These are phyloP conservation scores for Drosophila rufa DNA, from an alignment of 1,140 invertebrate species.

Conservation along the genomic window DNA sequence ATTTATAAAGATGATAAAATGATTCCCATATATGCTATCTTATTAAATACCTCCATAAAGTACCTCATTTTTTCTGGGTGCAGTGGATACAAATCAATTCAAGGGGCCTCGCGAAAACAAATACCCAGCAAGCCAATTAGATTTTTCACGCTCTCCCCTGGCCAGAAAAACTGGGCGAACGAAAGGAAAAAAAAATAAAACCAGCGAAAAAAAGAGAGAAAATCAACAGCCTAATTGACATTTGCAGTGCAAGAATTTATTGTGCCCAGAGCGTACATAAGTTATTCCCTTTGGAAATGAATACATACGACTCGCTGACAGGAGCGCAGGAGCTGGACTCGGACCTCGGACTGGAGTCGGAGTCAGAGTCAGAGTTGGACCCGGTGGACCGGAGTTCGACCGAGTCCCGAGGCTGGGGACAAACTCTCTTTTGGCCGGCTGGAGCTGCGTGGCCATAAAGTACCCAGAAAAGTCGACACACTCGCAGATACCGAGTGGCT, in stretches of 20 bases:
- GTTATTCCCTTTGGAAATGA: conserved; percentile 85
- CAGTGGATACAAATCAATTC: conserved; percentile 75
- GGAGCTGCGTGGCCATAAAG: conserved; percentile 78
- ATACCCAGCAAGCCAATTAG: conserved; percentile 74
- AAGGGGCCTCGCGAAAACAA: conserved; percentile 52
- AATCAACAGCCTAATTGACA: conserved; percentile 79
- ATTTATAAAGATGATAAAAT: too few relatives aligned
- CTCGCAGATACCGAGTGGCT: conserved; percentile 22
- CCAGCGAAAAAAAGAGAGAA: conserved; percentile 31
- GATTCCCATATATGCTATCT: too few relatives aligned
- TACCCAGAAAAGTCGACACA: conserved; percentile 52
- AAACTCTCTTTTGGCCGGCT: conserved; percentile 48
- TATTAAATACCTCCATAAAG: background rate
- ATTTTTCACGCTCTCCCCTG: conserved; percentile 72
- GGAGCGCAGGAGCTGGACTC: conserved; percentile 56
- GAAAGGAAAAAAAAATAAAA: conserved; percentile 11
- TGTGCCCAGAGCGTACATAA: conserved; percentile 85
- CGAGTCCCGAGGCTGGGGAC: conserved; percentile 16
- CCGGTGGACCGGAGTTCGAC: background rate
- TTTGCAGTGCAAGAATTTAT: conserved; percentile 85
- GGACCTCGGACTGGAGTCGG: conserved; percentile 11
- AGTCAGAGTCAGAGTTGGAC: background rate
- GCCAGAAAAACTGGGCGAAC: conserved; percentile 18
- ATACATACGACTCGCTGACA: conserved; percentile 73
- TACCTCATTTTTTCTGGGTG: conserved; percentile 11